Evolutionary conservation across 2,113 vertebrate species (phyloP), one percentile per base, ranked within the genome.

Genomic region (Tetrao urogallus): DNA sequence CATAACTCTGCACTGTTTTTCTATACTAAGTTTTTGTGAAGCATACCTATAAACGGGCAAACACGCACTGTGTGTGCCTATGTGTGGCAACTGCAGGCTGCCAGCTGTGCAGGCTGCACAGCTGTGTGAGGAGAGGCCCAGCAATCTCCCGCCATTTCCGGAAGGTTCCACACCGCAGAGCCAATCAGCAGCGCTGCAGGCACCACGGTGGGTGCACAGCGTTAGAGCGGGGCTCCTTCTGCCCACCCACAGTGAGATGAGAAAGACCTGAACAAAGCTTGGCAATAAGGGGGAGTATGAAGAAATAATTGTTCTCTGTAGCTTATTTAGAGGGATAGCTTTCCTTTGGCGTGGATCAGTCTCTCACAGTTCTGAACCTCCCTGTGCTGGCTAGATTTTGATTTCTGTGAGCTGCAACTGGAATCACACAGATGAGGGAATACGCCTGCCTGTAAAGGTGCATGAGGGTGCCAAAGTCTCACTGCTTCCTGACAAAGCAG

Each of bases 171-270:
- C 43, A 24, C 24, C 10, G 30, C 52, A 3, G 24, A 52, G 83
- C 43, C 80, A 32, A 7, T 8, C 57, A 24, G 32, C 8, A 2
- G 6, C 3, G 12, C 58, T 20, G 47, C 32, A 2, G n/a, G 7
- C 2, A 1, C 60, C 30, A 17, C 76, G 27, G 28, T 5, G 34
- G 34, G 27, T 43, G n/a, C 1, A 2, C 0, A 16, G 25, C 9
- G 2, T 18, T 6, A 34, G 65, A 43, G 43, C 54, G n/a, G 63
- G 34, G 77, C 56, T 32, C 70, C 56, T 5, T 4, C 57, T 34
- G 57, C 18, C 57, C 7, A 19, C 32, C 19, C 36, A 24, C 34
- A 7, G 25, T 16, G 36, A 38, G 24, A 14, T 25, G 18, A 4
- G 17, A n/a, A 38, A 52, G 47, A 28, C 25, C 47, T 19, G 63